Evolutionary conservation across 2,888 invertebrate genomes (phyloP), one percentile per base, ranked within the genome.

Genomic region (Pemphredon lugubris): DNA sequence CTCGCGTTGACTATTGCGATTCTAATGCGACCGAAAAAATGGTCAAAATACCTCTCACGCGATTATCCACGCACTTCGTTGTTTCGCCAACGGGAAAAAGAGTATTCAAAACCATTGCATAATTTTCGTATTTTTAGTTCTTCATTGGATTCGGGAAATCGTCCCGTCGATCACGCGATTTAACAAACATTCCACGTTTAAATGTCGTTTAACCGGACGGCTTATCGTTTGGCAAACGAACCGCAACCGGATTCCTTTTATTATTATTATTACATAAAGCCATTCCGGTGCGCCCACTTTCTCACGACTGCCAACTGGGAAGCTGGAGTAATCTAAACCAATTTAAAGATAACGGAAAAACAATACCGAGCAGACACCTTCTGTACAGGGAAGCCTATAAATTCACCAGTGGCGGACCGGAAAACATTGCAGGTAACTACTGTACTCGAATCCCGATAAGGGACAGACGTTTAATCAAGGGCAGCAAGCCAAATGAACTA

Each of bases 311-410:
- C 40, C 45, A 68, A 30, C 54, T 67, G 39, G 39, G 30, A 54
- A 54, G 30, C 34, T 4, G 51, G 39, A 26, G 58, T 67, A 76
- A 78, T 76, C 61, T 53, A 45, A 64, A 67, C 61, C 58, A 65
- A 76, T 79, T 51, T 57, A 61, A 64, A 70, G 69, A 68, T 76
- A 80, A 65, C 51, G 59, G 44, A 57, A 67, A 73, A 77, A 67
- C 64, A 73, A 73, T 79, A 61, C 47, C 54, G 11, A 57, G 5
- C n/a, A 44, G 34, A 32, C 30, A 37, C 50, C 44, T n/a, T 4
- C 14, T 47, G 40, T 23, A 16, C 21, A 18, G 55, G 11, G 26
- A 20, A 14, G 20, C 16, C 57, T 37, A 74, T 74, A 74, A 74
- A 74, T 74, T 55, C 59, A 16, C 34, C 26, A 16, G 4, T 32